phyloP scores from a whole-genome alignment of 2,888 invertebrate genomes.

The Listrodromus nycthemerus region DNA sequence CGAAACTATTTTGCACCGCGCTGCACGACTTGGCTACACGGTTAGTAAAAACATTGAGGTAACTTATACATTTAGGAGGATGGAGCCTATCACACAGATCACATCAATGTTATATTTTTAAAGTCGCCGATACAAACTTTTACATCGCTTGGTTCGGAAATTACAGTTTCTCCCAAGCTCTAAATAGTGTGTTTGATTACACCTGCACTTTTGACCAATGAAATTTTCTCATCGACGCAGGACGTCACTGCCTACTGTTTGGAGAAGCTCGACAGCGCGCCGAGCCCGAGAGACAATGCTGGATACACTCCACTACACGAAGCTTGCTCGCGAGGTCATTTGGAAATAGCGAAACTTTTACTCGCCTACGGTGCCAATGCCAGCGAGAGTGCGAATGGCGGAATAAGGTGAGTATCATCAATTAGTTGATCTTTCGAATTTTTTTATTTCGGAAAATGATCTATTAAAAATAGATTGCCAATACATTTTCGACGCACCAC shows the following conservation, averaged over 20 bases:
- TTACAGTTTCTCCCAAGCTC: too few species aligned
- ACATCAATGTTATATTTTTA: too few species aligned
- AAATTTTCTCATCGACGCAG: constrained; percentile 83
- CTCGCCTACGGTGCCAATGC: constrained; percentile 96
- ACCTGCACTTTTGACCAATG: constrained; percentile 10
- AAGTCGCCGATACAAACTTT: too few species aligned
- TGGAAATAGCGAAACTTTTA: constrained; percentile 93
- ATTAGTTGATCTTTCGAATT: background rate
- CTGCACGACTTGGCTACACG: constrained; percentile 94
- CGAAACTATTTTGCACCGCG: constrained; percentile 96
- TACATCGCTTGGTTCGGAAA: too few species aligned
- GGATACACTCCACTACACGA: constrained; percentile 97
- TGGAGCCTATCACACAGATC: too few species aligned
- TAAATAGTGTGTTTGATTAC: background rate
- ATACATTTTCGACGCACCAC: background rate
- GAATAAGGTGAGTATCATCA: constrained; percentile 88
- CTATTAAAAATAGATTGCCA: background rate
- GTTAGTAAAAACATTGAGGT: constrained; percentile 85
- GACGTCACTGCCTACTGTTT: constrained; percentile 96
- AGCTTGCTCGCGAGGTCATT: constrained; percentile 94
- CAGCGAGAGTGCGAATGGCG: constrained; percentile 96
- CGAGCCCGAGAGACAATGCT: constrained; percentile 96
- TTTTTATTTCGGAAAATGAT: background rate
- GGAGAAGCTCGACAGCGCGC: constrained; percentile 92
- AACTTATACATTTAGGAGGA: too few species aligned